Evolutionary conservation across 53 echinoderm and acorn worm genomes (phyloP), one percentile per base, ranked within the genome.

Genomic region (Glandiceps talaboti): DNA sequence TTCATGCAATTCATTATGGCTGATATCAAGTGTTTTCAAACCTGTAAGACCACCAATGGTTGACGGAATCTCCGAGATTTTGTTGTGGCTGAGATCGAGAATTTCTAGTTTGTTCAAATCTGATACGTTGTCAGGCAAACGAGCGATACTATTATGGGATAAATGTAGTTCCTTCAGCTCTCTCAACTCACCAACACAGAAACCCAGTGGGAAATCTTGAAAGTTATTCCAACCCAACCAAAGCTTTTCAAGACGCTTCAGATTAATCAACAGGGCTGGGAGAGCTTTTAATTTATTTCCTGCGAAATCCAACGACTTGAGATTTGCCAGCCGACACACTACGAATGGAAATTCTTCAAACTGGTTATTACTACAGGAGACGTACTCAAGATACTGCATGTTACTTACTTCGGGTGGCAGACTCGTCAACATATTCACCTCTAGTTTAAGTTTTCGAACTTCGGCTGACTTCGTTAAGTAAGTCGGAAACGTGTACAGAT

Each of bases 341-440:
- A 84, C 93, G 1, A 74, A 77, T 10, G 99, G 99, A 0, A 99
- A 86, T 0, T 85, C 83, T 0, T 86, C 80, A 28, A 99, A 33
- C 79, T 94, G 83, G 77, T 99, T 99, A 82, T 88, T 91, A 73
- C 89, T 88, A 14, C 93, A 80, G 27, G 93, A 87, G 27, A 99
- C 72, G 31, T 87, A 82, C 77, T 83, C 81, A 45, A 99, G 90
- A 30, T 84, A 82, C 29, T 76, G 73, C 91, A 99, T 99, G 77
- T 86, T 83, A 26, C 76, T 82, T 74, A 94, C 89, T 72, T 76
- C 88, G 28, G 84, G 76, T 0, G 99, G 93, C 32, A 99, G 77
- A 30, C 73, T 72, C 31, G 84, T 81, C 25, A 99, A 64, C 31
- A 82, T 87, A 77, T 99, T 99, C 28, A 82, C 83, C 79, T 87